These are phyloP conservation scores for Halesus radiatus DNA, from an alignment of 1,140 invertebrate genomes.

Conservation along the genomic window DNA sequence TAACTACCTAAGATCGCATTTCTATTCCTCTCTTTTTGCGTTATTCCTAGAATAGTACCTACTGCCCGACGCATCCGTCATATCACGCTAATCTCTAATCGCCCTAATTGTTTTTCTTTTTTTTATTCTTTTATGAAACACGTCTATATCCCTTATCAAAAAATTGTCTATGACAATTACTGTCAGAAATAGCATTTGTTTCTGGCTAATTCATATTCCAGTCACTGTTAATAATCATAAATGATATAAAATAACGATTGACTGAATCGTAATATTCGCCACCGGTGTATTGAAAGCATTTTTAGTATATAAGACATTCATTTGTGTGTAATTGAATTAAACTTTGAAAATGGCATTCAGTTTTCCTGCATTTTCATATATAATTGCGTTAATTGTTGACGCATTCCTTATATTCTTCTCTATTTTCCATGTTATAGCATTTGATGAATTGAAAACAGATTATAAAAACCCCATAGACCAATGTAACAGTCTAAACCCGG, in stretches of 20 bases:
- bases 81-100: too few species aligned
- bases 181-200: constrained; percentile 35
- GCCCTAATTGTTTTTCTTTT: too few species aligned
- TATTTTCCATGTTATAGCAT: constrained; percentile 99
- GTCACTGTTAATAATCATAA: neutral
- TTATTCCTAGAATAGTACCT: too few species aligned
- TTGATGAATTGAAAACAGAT: constrained; percentile 99
- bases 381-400: constrained; percentile 95
- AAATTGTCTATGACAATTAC: constrained; percentile 1
- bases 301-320: neutral
- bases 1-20: too few species aligned
- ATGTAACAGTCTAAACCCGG: constrained; percentile 97
- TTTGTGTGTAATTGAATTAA: neutral
- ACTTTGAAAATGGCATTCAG: constrained; percentile 90
- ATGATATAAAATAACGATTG: too few species aligned
- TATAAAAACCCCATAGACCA: constrained; percentile 99
- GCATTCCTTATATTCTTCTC: constrained; percentile 99
- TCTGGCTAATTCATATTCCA: constrained; percentile 1
- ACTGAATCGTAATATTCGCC: neutral
- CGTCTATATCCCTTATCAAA: too few species aligned
- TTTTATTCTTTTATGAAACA: too few species aligned
- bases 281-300: neutral
- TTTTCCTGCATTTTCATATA: constrained; percentile 96
- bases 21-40: too few species aligned
- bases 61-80: too few species aligned